Base-by-base conservation (phyloP, 1,140 invertebrate species). In the Drosophila repletoides region DNA sequence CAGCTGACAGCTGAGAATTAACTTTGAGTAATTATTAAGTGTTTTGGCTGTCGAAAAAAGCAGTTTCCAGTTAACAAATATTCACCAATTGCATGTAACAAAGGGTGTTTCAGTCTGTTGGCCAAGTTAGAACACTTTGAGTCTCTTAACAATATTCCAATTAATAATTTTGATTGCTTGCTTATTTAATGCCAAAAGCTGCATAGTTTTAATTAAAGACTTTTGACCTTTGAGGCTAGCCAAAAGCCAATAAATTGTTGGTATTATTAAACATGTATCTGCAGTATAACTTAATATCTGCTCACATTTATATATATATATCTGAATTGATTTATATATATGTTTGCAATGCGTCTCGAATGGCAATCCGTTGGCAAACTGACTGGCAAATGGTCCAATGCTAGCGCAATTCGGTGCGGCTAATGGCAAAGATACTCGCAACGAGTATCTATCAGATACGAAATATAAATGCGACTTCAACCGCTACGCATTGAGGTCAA, bases 401-500 rank as follows among this genome's bases (percentile, higher is more conserved):
- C 14, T 3, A 14, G 31, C 24, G 9, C 24, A 21, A 49, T 33
- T 34, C 36, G n/a, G 34, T 38, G 58, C 24, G 58, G 6, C 34
- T 49, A 60, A 49, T 46, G 45, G 21, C 58, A 33, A 19, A 41
- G 15, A 17, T 9, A 38, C 21, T 26, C 10, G 40, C 21, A 41
- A 31, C 46, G 19, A 43, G 64, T 61, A 60, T 52, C 56, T 59
- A 2, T 41, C 24, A 49, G 61, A 59, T 59, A 63, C 59, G 36
- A 14, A 26, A 60, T 28, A 55, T 22, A 46, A 55, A 53, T 43
- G 59, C 48, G 40, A 49, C 34, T 63, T 46, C 10, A 46, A 33
- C 43, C 52, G 52, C 63, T 68, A 68, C 58, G 58, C 66, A 69
- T 55, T 52, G 51, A 56, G 66, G 66, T 69, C 66, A 69, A 64